A percentile compares a stretch with the other conserved stretches of the same genome.
Conservation (phyloP, 2,113 vertebrate genomes). For the Gila orcuttii region DNA sequence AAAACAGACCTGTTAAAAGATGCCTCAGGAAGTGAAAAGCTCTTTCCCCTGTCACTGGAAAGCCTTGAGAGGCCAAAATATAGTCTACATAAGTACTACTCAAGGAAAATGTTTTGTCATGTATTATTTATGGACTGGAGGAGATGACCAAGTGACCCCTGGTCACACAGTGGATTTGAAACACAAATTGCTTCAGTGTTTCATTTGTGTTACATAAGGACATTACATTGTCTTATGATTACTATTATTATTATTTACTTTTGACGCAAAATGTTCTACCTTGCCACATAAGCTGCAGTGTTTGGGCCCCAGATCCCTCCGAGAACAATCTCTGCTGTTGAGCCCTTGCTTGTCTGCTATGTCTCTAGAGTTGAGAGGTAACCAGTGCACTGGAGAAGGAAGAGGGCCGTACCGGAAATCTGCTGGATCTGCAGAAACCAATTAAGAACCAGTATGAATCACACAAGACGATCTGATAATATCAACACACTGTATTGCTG, state of each 20-base stretch:
- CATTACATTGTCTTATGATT: neutral
- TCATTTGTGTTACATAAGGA: neutral
- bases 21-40: neutral
- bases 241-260: neutral
- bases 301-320: slow-evolving; percentile 7
- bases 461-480: neutral
- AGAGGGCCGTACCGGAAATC: slow-evolving; percentile 20
- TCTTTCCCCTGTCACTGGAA: neutral
- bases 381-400: slow-evolving; percentile 26
- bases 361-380: slow-evolving; percentile 32
- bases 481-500: neutral
- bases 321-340: slow-evolving; percentile 54
- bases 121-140: neutral
- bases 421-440: slow-evolving; percentile 23
- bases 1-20: neutral
- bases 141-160: neutral
- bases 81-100: neutral
- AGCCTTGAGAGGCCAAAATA: neutral
- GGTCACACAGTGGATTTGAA: neutral
- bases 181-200: neutral
- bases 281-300: slow-evolving; percentile 68
- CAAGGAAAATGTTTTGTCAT: neutral
- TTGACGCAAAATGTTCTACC: slow-evolving; percentile 53
- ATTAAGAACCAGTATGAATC: neutral
- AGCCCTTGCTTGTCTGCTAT: slow-evolving; percentile 38